phyloP scores from a whole-genome alignment of 2,113 vertebrate species.

The Elgaria multicarinata region DNA sequence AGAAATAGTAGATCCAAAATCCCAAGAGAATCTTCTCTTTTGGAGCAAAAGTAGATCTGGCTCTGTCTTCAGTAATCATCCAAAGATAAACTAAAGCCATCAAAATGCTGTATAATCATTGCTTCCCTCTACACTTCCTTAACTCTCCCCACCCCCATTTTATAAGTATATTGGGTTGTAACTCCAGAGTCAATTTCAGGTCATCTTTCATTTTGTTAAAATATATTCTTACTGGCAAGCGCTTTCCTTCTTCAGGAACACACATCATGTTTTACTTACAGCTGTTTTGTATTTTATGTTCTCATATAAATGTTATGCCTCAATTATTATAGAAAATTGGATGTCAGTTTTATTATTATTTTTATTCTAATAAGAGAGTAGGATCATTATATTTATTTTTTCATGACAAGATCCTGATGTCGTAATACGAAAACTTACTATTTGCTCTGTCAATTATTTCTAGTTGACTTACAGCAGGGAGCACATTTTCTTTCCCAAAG shows the following conservation, averaged over 20 bases:
- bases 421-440: background rate
- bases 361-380: slow-evolving; percentile 57
- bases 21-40: slow-evolving; percentile 56
- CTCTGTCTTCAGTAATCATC: slow-evolving; percentile 73
- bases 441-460: background rate
- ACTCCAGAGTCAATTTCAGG: slow-evolving; percentile 87
- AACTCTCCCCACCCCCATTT: slow-evolving; percentile 69
- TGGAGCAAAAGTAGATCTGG: slow-evolving; percentile 57
- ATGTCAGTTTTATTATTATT: slow-evolving; percentile 75
- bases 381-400: slow-evolving; percentile 54
- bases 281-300: slow-evolving; percentile 81
- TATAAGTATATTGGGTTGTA: slow-evolving; percentile 84
- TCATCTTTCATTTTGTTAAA: slow-evolving; percentile 87
- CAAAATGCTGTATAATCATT: slow-evolving; percentile 69
- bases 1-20: slow-evolving; percentile 60
- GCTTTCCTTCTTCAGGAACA: slow-evolving; percentile 79
- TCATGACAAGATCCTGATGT: slow-evolving; percentile 30
- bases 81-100: slow-evolving; percentile 72
- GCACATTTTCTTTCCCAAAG: slow-evolving; percentile 31
- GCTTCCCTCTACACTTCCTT: slow-evolving; percentile 76
- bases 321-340: slow-evolving; percentile 81
- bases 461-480: background rate
- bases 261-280: slow-evolving; percentile 88
- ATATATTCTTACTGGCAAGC: slow-evolving; percentile 79
- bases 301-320: slow-evolving; percentile 84